Evolutionary conservation across 1,140 invertebrate species (phyloP).

Genomic region (Drosophila serrata): DNA sequence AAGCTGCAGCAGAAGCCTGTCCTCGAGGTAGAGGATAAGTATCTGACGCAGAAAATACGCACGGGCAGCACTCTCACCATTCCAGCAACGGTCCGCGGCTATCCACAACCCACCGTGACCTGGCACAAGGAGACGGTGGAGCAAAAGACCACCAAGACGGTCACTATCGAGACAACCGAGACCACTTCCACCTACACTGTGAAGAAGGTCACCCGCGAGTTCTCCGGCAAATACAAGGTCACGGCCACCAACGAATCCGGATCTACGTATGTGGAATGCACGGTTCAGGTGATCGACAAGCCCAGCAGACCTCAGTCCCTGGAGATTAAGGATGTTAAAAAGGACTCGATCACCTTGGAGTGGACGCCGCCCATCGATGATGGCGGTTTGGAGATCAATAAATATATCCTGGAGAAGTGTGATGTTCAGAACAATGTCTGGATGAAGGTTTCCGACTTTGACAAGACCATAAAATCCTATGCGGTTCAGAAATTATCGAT

Average conservation of each 20-base stretch:
- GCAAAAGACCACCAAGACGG: conserved; percentile 86
- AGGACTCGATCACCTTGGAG: conserved; percentile 90
- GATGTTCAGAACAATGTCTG: conserved; percentile 89
- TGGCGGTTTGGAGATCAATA: conserved; percentile 91
- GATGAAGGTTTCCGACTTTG: conserved; percentile 92
- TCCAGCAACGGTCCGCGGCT: conserved; percentile 88
- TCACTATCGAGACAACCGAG: conserved; percentile 87
- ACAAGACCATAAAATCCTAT: conserved; percentile 90
- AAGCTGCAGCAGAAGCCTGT: conserved; percentile 89
- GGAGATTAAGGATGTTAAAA: conserved; percentile 90
- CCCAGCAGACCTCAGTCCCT: conserved; percentile 93
- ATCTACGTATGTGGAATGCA: conserved; percentile 89
- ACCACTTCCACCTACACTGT: conserved; percentile 88
- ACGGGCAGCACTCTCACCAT: conserved; percentile 88
- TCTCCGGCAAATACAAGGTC: conserved; percentile 89
- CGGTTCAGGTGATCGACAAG: conserved; percentile 93
- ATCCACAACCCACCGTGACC: conserved; percentile 88
- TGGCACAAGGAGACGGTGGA: conserved; percentile 89
- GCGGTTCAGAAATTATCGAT: conserved; percentile 92
- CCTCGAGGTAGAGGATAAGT: conserved; percentile 88
- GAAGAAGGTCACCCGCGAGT: conserved; percentile 87
- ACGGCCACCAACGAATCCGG: conserved; percentile 90
- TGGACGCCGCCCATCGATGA: conserved; percentile 94
- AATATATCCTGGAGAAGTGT: conserved; percentile 93
- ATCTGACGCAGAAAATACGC: conserved; percentile 87